These are phyloP conservation scores for Henricia sp. DNA, from an alignment of 53 echinoderm and acorn worm species.

Conservation along the genomic window DNA sequence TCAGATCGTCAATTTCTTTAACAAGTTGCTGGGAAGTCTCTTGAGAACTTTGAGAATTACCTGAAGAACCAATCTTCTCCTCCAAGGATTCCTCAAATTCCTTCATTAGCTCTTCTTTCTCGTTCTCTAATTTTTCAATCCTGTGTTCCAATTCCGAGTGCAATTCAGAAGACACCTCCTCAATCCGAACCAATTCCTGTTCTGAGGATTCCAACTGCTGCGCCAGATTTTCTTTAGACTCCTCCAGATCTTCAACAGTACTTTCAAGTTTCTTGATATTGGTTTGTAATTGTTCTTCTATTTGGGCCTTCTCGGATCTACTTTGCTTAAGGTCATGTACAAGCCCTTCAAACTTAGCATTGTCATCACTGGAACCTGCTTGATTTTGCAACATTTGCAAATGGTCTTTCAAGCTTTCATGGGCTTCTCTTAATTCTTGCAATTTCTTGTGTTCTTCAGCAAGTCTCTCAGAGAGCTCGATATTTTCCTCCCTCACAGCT, in stretches of 20 bases:
- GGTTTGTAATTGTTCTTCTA: constrained; percentile 43
- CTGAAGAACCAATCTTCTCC: constrained; percentile 1
- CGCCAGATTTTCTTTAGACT: constrained; percentile 24
- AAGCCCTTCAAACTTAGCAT: constrained; percentile 1
- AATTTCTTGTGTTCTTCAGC: constrained; percentile 27
- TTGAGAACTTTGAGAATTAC: background rate
- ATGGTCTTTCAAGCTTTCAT: constrained; percentile 11
- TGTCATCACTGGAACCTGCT: background rate
- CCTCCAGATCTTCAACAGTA: constrained; percentile 27
- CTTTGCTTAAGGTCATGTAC: constrained; percentile 18
- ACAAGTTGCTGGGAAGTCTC: constrained; percentile 15
- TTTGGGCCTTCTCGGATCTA: constrained; percentile 30
- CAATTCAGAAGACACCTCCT: constrained; percentile 33
- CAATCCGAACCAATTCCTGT: constrained; percentile 15
- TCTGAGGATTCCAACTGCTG: constrained; percentile 42
- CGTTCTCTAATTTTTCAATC: constrained; percentile 52
- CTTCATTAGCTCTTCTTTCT: constrained; percentile 66
- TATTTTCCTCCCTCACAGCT: constrained; percentile 48
- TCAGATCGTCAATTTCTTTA: constrained; percentile 22
- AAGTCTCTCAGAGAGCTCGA: constrained; percentile 34
- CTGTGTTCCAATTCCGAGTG: constrained; percentile 41
- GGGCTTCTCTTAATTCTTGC: constrained; percentile 18
- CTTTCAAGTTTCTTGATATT: constrained; percentile 23
- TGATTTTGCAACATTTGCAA: background rate
- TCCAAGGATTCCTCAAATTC: constrained; percentile 50